Percentiles rank a stretch among this genome's conserved stretches.
Evolutionary conservation across 2,113 vertebrate genomes (phyloP).

Genomic region (Poeciliopsis retropinna): DNA sequence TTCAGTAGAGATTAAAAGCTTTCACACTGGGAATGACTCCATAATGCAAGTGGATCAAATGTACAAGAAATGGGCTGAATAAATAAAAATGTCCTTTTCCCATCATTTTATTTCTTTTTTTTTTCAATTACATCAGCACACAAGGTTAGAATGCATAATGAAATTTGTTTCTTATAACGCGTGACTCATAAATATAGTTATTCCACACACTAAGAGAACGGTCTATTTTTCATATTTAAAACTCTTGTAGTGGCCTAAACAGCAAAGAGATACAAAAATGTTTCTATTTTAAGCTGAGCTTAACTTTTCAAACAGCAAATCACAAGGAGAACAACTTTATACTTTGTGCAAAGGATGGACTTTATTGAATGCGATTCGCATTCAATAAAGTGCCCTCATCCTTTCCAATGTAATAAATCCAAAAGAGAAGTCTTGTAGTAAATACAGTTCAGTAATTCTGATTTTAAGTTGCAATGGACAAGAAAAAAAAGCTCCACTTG

Average conservation of each 20-base stretch:
- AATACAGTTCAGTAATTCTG: neutral
- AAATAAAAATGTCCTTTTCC: too few species aligned
- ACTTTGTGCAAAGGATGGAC: neutral
- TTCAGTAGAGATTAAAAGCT: too few species aligned
- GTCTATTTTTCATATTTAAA: neutral
- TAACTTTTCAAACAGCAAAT: constrained; percentile 9
- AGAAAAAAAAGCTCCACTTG: neutral
- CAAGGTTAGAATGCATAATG: too few species aligned
- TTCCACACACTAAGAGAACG: neutral
- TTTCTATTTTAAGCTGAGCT: neutral
- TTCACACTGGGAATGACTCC: too few species aligned
- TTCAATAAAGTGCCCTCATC: neutral
- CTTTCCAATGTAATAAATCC: neutral
- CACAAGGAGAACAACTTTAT: neutral
- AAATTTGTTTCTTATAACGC: neutral
- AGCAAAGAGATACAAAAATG: neutral
- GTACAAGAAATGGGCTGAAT: too few species aligned
- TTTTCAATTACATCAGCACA: too few species aligned
- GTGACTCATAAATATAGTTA: neutral
- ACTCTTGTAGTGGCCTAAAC: neutral
- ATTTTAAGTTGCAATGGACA: constrained; percentile 2
- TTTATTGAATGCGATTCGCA: too few species aligned
- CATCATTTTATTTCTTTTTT: too few species aligned
- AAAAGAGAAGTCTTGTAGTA: neutral
- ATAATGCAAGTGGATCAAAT: too few species aligned